Evolutionary conservation across 2,888 invertebrate genomes (phyloP), one percentile per base, ranked within the genome.

Genomic region (Heliconius charithonia): DNA sequence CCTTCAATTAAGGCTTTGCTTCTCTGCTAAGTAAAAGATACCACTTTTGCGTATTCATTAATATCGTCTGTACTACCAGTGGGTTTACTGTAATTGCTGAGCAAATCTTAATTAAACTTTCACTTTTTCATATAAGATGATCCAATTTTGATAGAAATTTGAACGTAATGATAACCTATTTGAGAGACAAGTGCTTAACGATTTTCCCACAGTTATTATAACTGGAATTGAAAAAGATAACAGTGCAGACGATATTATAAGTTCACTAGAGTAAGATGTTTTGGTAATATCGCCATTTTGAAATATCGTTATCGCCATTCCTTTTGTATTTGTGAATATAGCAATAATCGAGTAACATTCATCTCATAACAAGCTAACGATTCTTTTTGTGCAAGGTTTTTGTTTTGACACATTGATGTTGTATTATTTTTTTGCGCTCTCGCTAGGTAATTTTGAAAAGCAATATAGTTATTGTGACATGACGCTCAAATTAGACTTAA

Each of bases 401-500:
- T 73, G 27, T 59, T 62, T 63, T 41, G 37, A 27, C 10, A 62
- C 63, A 45, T 63, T 27, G 62, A 63, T 73, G 13, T 16, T 63
- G 13, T 59, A 27, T 27, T 59, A 27, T 32, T 71, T n/a, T 76
- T n/a, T 45, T 41, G 27, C 65, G 56, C 74, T 79, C 75, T 66
- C 59, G 56, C 59, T 69, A 76, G 56, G 27, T 66, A 62, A 73
- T 37, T 29, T 29, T 67, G 45, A 85, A 88, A 93, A 93, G 92
- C 93, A 93, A 93, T 93, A 93, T 87, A 88, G 83, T 85, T 82
- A 87, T 87, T 89, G 85, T 86, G 85, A 90, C 87, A 69, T 37
- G 84, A 89, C 87, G 94, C 94, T 94, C 94, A 94, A 94, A 88
- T 90, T 92, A 93, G 89, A 86, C 80, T 86, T 87, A 87, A 86